Conservation (phyloP, 2,797 vertebrate species). For the Microtus californicus region DNA sequence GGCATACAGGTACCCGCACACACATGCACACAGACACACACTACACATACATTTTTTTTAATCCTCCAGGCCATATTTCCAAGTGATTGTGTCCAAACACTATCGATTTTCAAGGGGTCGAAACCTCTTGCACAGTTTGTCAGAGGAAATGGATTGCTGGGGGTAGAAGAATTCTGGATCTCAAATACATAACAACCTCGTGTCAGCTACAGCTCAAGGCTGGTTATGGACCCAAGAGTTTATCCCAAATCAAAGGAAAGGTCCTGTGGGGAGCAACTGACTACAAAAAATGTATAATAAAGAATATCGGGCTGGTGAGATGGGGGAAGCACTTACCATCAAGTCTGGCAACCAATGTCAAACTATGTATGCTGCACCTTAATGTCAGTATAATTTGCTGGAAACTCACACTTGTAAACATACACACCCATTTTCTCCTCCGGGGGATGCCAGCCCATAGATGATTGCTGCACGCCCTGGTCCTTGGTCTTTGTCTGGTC, state of each 20-base stretch:
- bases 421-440: neutral
- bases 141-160: neutral
- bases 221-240: neutral
- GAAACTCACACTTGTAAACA: neutral
- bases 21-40: neutral
- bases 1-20: neutral
- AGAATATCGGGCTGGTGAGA: neutral
- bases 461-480: neutral
- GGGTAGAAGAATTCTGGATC: neutral
- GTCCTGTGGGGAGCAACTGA: neutral
- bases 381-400: neutral
- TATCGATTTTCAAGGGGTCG: neutral
- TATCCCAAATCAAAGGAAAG: neutral
- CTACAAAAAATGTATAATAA: neutral
- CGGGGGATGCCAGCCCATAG: neutral
- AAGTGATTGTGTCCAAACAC: neutral
- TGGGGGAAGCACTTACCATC: too few species aligned
- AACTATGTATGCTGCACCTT: neutral
- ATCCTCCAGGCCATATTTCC: too few species aligned
- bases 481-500: neutral
- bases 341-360: neutral
- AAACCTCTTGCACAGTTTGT: neutral
- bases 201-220: neutral
- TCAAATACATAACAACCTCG: neutral
- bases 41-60: neutral